phyloP scores from a whole-genome alignment of 2,888 invertebrate species.

The Brenthis ino region DNA sequence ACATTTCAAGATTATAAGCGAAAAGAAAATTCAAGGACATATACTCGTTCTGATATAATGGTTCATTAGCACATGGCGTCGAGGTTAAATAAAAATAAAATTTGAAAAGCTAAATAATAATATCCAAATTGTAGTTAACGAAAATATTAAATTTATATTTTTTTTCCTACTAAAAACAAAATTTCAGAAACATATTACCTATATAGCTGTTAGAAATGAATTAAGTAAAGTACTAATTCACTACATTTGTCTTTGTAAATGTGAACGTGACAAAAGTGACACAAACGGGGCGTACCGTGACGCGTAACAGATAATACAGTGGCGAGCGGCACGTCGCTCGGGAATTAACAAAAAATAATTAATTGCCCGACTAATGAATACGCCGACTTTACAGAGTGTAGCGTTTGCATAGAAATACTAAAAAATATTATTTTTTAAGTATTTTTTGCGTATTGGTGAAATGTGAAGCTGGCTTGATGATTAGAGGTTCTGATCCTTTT shows the following conservation, averaged over 20 bases:
- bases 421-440: background rate
- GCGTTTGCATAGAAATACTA: slow-evolving; percentile 39
- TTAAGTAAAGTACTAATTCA: slow-evolving; percentile 9
- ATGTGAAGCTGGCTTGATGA: no score
- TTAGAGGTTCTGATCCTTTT: no score
- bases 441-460: background rate
- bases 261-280: slow-evolving; percentile 43
- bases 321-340: slow-evolving; percentile 57
- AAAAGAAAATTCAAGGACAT: no score
- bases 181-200: background rate
- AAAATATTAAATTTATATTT: no score
- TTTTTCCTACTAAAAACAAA: background rate
- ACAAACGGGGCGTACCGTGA: slow-evolving; percentile 34
- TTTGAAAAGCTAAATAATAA: no score
- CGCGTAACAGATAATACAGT: slow-evolving; percentile 27
- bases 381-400: slow-evolving; percentile 56
- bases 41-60: no score
- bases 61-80: no score
- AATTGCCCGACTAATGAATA: slow-evolving; percentile 75
- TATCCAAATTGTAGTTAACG: no score
- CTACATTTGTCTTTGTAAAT: slow-evolving; percentile 20
- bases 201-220: background rate
- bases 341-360: slow-evolving; percentile 77
- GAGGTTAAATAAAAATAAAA: no score
- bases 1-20: no score